Evolutionary conservation across 2,888 invertebrate species (phyloP).

Genomic region (Bimastos eiseni): DNA sequence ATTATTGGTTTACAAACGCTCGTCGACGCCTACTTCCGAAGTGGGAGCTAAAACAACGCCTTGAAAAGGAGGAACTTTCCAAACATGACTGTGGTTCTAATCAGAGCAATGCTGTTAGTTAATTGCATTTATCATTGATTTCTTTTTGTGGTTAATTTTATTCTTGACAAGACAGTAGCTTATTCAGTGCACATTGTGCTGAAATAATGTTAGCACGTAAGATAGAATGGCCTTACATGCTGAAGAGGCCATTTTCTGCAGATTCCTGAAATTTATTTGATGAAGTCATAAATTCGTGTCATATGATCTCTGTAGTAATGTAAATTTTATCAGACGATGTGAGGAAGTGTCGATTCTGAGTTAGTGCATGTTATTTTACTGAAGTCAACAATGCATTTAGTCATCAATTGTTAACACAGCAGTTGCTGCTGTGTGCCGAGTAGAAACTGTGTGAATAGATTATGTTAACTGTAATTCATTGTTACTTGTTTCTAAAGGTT

Average conservation of each 20-base stretch:
- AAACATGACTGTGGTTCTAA: conserved; percentile 9
- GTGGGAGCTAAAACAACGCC: conserved; percentile 51
- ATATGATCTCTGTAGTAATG: neutral
- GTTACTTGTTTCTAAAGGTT: neutral
- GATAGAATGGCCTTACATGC: neutral
- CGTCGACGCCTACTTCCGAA: conserved; percentile 60
- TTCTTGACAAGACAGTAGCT: neutral
- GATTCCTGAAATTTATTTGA: neutral
- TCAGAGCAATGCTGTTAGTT: neutral
- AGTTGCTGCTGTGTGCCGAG: neutral
- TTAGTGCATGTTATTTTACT: neutral
- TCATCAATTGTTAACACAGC: neutral
- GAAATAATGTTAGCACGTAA: neutral
- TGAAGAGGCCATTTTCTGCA: neutral
- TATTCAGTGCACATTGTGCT: neutral
- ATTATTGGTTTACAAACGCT: conserved; percentile 63
- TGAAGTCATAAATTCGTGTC: neutral
- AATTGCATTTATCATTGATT: neutral
- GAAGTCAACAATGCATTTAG: neutral
- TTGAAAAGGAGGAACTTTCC: conserved; percentile 40
- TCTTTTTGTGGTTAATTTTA: neutral
- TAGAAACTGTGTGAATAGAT: neutral
- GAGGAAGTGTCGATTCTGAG: neutral
- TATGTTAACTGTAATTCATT: neutral
- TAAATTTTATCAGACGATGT: neutral